Base-by-base conservation (phyloP, 2,797 vertebrate species). In the Acrossocheilus wenchowensis region DNA sequence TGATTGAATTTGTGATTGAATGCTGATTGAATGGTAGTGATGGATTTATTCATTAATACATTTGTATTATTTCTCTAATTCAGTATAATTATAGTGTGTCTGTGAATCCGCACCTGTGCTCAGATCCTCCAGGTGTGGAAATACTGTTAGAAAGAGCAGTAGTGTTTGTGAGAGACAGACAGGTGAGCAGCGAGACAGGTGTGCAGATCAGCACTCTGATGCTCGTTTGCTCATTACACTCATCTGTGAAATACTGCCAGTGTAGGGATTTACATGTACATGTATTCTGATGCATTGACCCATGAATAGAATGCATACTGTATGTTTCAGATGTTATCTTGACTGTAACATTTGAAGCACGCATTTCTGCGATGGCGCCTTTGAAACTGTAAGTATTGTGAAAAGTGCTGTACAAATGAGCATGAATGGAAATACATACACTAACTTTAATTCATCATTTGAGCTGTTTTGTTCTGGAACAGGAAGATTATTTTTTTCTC, bases 121-220 rank as follows among this genome's bases (percentile, higher is more conserved):
- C 11, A 30, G 15, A n/a, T 12, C 73, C 69, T 81, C 23, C 66
- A 87, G 75, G 86, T 87, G 75, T 83, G 66, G 52, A 50, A 72
- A 62, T 23, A 1, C 43, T 60, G 30, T 68, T 26, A n/a, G 15
- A 41, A 64, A 48, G 77, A 79, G 54, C 30, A 10, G 21, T 60
- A 50, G 48, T 50, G 21, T 23, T 1, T 60, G 54, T 57, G 21
- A 54, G 52, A 54, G 52, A 54, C 45, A 14, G 52, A 54, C 17
- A 54, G 30, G 48, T 50, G 48, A 48, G 12, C 48, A 48, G 43
- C 5, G 36, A 36, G 52, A 57, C 19, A 34, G 68, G 50, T 74
- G 72, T 48, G 6, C 10, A 17, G 3, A 48, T 82, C 12, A 57
- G 54, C 54, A 10, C 21, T 57, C 21, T 57, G 54, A 23, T 57